Base-by-base conservation (phyloP, 2,888 invertebrate genomes). In the Ellobium chinense region DNA sequence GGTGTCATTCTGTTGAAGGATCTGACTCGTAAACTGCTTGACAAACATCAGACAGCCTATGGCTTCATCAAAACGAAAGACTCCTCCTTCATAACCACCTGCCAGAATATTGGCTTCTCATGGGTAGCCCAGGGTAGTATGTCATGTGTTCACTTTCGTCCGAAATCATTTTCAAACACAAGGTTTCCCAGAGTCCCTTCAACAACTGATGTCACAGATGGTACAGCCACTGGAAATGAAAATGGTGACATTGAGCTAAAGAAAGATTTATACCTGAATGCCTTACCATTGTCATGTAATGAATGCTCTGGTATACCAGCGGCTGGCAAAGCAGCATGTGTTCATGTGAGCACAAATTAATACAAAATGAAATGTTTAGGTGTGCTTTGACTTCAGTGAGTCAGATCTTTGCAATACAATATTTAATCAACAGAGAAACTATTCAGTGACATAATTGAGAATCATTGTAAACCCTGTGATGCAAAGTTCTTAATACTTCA, bases 81-180 rank as follows among this genome's bases (percentile, higher is more conserved):
- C 78, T 85, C 88, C 2, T 74, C 84, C 12, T 86, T 89, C 14
- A 88, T 91, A 31, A 86, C 85, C 29, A 83, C 86, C 68, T 86
- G 87, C 72, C 84, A 88, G 68, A 86, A 85, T 21, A 84, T 89
- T 74, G 88, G 89, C 12, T 89, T 89, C 80, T 88, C 88, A n/a
- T 91, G 90, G 90, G 88, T 90, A 0, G 89, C 91, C 29, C 85
- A 87, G 56, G 89, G 89, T 12, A 89, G 89, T 68, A 91, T 89
- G 87, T 86, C 89, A 1, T 91, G 91, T 89, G 83, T 88, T 5
- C 78, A 82, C 36, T 87, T 85, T 34, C 82, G 81, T 7, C 86
- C 87, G 12, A 29, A 34, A 31, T 12, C 14, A 54, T 34, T n/a
- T 27, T 37, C 36, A 56, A 73, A 54, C 34, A 14, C 46, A 2